Evolutionary conservation across 2,888 invertebrate genomes (phyloP).

Genomic region (Pomacea canaliculata): DNA sequence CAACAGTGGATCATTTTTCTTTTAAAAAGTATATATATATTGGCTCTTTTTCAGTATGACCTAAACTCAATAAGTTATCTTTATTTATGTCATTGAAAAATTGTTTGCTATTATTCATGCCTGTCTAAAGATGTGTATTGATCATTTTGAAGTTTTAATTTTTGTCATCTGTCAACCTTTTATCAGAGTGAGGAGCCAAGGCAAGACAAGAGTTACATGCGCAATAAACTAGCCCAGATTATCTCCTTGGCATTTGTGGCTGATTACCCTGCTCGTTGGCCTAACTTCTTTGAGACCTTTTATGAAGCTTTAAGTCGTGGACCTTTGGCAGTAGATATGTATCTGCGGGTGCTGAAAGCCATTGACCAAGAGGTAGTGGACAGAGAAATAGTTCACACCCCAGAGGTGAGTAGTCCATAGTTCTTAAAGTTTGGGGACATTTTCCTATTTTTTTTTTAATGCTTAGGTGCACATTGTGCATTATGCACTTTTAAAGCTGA

Average conservation of each 20-base stretch:
- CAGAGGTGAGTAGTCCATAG: slow-evolving; percentile 51
- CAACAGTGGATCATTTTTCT: not conserved
- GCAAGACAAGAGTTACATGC: slow-evolving; percentile 69
- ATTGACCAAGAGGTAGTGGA: slow-evolving; percentile 74
- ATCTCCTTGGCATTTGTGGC: slow-evolving; percentile 73
- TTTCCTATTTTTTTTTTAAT: not conserved
- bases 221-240: slow-evolving; percentile 74
- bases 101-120: too few species aligned
- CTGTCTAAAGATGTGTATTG: too few species aligned
- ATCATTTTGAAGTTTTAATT: too few species aligned
- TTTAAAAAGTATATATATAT: not conserved
- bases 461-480: not conserved
- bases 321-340: slow-evolving; percentile 71
- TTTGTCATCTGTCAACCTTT: too few species aligned
- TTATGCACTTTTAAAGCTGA: too few species aligned
- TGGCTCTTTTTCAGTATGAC: too few species aligned
- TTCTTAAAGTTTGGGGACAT: not conserved
- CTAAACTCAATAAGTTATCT: too few species aligned
- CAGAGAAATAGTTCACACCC: slow-evolving; percentile 69
- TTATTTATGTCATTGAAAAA: too few species aligned
- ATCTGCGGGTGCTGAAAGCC: slow-evolving; percentile 72
- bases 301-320: slow-evolving; percentile 67
- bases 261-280: slow-evolving; percentile 73
- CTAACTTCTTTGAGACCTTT: slow-evolving; percentile 73
- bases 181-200: too few species aligned